Evolutionary conservation across 2,888 invertebrate genomes (phyloP).

Genomic region (Brachypalpus laphriformis): DNA sequence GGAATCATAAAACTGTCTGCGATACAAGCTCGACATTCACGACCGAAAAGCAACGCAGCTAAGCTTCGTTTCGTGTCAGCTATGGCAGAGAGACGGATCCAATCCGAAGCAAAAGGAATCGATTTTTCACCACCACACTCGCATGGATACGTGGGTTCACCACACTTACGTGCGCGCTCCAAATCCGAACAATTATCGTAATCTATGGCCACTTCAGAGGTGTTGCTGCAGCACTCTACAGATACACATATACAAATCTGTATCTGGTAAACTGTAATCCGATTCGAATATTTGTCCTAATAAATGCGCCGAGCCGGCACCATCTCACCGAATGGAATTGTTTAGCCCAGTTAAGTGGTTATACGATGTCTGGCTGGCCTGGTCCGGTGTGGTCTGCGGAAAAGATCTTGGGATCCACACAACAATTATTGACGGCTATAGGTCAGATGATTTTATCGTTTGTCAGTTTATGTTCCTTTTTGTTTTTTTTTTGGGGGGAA

Average conservation of each 20-base stretch:
- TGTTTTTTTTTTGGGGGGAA: neutral
- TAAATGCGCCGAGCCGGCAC: conserved; percentile 30
- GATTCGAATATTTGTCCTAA: conserved; percentile 52
- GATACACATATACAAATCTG: conserved; percentile 27
- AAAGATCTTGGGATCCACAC: conserved; percentile 15
- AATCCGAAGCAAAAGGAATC: conserved; percentile 40
- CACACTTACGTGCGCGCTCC: conserved; percentile 27
- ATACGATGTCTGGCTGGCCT: conserved; percentile 31
- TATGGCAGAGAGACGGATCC: neutral
- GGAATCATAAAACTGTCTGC: conserved; percentile 68
- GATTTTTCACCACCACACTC: conserved; percentile 32
- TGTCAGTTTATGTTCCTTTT: conserved; percentile 18
- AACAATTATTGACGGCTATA: conserved; percentile 47
- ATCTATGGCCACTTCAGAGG: conserved; percentile 65
- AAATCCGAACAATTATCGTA: conserved; percentile 63
- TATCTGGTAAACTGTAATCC: conserved; percentile 50
- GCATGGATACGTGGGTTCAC: conserved; percentile 23
- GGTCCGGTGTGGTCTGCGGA: neutral
- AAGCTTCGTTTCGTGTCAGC: conserved; percentile 6
- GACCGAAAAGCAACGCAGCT: conserved; percentile 12
- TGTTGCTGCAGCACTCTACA: conserved; percentile 46
- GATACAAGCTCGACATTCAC: conserved; percentile 49
- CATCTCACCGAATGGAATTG: conserved; percentile 33
- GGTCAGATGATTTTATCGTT: conserved; percentile 62
- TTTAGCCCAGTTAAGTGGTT: conserved; percentile 68